These are phyloP conservation scores for Polydrusus cervinus DNA, from an alignment of 2,888 invertebrate species.

Conservation along the genomic window DNA sequence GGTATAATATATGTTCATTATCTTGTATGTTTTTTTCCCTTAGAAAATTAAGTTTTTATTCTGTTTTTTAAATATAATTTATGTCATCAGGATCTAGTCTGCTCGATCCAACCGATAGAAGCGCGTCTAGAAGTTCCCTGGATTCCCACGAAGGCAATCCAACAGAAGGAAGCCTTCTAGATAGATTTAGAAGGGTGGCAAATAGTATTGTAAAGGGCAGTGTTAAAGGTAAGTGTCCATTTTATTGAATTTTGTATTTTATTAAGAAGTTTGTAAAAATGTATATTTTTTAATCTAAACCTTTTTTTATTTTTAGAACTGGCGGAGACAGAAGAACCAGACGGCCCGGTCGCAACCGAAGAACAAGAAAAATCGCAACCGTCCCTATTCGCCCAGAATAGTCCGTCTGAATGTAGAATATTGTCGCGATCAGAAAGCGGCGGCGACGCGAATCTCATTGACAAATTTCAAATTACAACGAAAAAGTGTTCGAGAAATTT, in stretches of 20 bases:
- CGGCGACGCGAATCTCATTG: constrained; percentile 85
- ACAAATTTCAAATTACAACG: constrained; percentile 76
- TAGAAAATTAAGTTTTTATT: too few species aligned
- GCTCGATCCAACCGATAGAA: constrained; percentile 66
- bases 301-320: constrained; percentile 23
- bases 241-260: not conserved
- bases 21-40: too few species aligned
- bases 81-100: constrained; percentile 62
- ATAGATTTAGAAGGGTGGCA: constrained; percentile 74
- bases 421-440: constrained; percentile 83
- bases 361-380: constrained; percentile 43
- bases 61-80: not conserved
- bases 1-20: too few species aligned
- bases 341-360: constrained; percentile 51
- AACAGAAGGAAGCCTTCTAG: constrained; percentile 71
- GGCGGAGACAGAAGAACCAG: constrained; percentile 45
- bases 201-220: constrained; percentile 78
- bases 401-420: constrained; percentile 76
- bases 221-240: constrained; percentile 41
- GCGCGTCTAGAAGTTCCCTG: constrained; percentile 68
- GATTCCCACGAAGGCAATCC: constrained; percentile 69
- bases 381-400: constrained; percentile 67
- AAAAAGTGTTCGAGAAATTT: constrained; percentile 75
- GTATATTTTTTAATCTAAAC: too few species aligned
- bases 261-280: not conserved